Percentiles rank a stretch among this genome's conserved stretches.
These are phyloP conservation scores for Araneus ventricosus DNA, from an alignment of 1,140 invertebrate species.

Conservation along the genomic window DNA sequence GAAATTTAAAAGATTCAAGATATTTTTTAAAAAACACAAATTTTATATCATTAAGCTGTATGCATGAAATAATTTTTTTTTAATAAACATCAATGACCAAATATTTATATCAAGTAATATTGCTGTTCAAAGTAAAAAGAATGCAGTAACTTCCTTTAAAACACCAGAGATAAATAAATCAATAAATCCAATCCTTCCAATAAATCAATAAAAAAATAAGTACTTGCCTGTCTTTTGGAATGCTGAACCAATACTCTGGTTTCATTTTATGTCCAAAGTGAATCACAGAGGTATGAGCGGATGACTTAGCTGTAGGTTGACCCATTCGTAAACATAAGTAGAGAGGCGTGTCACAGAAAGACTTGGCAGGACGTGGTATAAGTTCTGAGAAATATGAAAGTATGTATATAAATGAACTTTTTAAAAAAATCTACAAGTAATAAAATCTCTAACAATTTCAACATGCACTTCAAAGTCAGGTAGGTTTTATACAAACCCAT, in stretches of 20 bases:
- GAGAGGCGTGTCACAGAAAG: conserved; percentile 69
- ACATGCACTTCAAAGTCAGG: not conserved
- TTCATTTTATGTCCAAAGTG: conserved; percentile 70
- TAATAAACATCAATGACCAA: too few species aligned
- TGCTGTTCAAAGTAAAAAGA: too few species aligned
- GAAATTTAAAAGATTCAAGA: too few species aligned
- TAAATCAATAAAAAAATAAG: too few species aligned
- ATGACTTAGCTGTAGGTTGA: conserved; percentile 33
- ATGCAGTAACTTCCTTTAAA: too few species aligned
- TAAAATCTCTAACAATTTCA: not conserved
- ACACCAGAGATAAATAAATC: too few species aligned
- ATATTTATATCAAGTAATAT: too few species aligned
- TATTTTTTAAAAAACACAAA: too few species aligned
- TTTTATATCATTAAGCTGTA: too few species aligned
- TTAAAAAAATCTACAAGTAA: not conserved
- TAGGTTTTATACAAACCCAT: conserved; percentile 55
- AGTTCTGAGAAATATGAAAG: conserved; percentile 40
- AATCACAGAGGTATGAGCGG: conserved; percentile 46
- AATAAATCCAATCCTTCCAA: too few species aligned
- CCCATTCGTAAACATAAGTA: conserved; percentile 74
- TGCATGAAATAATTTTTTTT: too few species aligned
- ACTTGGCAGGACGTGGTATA: conserved; percentile 65
- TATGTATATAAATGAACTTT: not conserved
- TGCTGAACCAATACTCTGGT: conserved; percentile 74
- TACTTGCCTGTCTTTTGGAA: conserved; percentile 70